Evolutionary conservation across 2,888 invertebrate species (phyloP).

Genomic region (Aricia artaxerxes): DNA sequence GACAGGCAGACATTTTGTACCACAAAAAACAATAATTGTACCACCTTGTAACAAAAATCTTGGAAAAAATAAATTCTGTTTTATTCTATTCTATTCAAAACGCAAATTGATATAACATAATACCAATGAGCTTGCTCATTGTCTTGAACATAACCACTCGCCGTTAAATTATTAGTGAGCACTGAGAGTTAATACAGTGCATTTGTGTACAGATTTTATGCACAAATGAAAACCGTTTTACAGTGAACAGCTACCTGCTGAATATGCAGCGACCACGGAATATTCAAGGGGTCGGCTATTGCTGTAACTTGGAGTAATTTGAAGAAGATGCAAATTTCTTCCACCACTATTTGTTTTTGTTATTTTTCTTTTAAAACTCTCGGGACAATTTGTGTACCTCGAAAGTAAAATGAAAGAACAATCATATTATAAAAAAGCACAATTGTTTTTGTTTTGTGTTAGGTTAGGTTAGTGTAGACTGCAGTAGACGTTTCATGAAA

Average conservation of each 20-base stretch:
- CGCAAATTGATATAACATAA: not conserved
- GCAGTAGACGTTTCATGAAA: too few relatives aligned
- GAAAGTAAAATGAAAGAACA: not conserved
- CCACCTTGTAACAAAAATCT: too few relatives aligned
- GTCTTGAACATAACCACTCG: not conserved
- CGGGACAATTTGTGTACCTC: not conserved
- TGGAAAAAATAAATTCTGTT: too few relatives aligned
- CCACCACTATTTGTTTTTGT: slow-evolving; percentile 11
- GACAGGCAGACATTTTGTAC: too few relatives aligned
- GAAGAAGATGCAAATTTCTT: slow-evolving; percentile 30
- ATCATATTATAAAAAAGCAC: not conserved
- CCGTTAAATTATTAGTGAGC: slow-evolving; percentile 9
- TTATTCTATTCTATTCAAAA: too few relatives aligned
- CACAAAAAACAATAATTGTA: too few relatives aligned
- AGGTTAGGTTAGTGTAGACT: too few relatives aligned
- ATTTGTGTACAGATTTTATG: slow-evolving; percentile 23
- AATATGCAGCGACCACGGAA: slow-evolving; percentile 31
- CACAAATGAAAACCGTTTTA: slow-evolving; percentile 29
- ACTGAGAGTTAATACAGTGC: slow-evolving; percentile 5
- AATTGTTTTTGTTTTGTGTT: too few relatives aligned
- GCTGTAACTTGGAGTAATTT: slow-evolving; percentile 34
- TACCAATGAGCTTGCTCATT: not conserved
- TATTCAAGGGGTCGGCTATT: slow-evolving; percentile 32
- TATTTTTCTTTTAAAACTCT: not conserved
- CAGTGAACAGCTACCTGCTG: slow-evolving; percentile 29